These are phyloP conservation scores for Zootoca vivipara DNA, from an alignment of 2,113 vertebrate genomes.

Conservation along the genomic window DNA sequence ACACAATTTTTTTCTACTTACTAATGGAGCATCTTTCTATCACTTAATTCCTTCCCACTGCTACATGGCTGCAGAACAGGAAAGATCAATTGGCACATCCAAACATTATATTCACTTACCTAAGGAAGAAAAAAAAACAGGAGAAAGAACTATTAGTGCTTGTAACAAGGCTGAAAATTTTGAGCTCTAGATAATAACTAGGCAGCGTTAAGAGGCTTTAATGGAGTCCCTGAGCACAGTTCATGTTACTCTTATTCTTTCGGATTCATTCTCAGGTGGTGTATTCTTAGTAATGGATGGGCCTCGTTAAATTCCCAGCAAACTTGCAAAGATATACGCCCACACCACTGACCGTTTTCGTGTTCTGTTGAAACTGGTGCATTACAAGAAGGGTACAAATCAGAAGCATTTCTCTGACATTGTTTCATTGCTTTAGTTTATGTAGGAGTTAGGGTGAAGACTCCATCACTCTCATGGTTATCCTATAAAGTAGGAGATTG, in stretches of 20 bases:
- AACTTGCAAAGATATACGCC: neutral
- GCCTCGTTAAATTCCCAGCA: conserved; percentile 17
- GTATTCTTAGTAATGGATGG: neutral
- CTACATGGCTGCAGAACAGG: neutral
- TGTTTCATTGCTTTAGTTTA: neutral
- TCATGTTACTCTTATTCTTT: neutral
- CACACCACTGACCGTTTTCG: neutral
- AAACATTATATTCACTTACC: conserved; percentile 48
- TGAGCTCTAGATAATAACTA: neutral
- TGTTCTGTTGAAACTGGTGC: neutral
- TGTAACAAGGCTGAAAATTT: neutral
- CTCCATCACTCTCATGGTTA: neutral
- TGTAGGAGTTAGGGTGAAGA: no score
- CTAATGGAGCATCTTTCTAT: neutral
- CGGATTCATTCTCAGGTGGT: neutral
- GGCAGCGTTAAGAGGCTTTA: neutral
- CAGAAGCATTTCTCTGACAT: neutral
- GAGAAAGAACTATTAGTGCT: neutral
- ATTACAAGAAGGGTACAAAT: neutral
- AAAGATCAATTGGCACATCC: neutral
- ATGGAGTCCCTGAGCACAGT: neutral
- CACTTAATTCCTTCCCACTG: neutral
- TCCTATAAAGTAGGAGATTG: no score
- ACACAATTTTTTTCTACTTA: neutral
- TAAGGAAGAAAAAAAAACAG: conserved; percentile 7